Conservation (phyloP, 1,140 invertebrate species). For the Rhagoletis zephyria region DNA sequence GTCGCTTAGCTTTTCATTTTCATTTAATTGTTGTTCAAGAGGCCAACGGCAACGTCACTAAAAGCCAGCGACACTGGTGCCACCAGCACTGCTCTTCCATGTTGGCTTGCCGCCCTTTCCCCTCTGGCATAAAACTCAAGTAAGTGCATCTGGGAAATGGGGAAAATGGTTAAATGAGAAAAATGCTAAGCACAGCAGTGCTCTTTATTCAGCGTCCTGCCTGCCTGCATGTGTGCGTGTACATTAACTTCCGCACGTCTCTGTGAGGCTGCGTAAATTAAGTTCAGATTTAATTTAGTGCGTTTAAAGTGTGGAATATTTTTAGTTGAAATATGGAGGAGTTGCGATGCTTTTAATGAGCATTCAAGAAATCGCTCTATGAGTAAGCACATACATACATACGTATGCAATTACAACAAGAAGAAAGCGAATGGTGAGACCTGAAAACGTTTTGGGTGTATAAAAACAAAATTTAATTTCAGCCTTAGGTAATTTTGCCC, state of each 20-base stretch:
- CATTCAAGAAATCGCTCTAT: not conserved
- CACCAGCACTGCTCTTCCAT: not conserved
- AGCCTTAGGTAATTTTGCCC: too few relatives aligned
- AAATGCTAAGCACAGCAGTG: conserved; percentile 23
- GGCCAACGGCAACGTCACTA: conserved; percentile 38
- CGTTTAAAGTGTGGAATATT: conserved; percentile 33
- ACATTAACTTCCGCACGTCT: not conserved
- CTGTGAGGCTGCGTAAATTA: conserved; percentile 16
- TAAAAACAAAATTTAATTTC: too few relatives aligned
- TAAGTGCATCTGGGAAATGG: not conserved
- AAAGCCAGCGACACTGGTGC: conserved; percentile 11
- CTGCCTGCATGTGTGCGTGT: not conserved
- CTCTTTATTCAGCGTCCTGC: not conserved
- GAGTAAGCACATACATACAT: too few relatives aligned
- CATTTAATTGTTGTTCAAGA: conserved; percentile 50
- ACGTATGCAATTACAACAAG: too few relatives aligned
- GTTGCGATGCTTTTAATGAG: not conserved
- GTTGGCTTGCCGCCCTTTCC: not conserved
- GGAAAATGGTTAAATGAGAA: conserved; percentile 28
- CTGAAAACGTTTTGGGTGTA: too few relatives aligned
- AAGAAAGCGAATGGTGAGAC: too few relatives aligned
- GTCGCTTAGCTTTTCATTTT: conserved; percentile 49
- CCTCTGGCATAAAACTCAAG: not conserved
- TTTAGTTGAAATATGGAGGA: not conserved
- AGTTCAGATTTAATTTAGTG: conserved; percentile 45